These are phyloP conservation scores for Sarcophaga caerulescens DNA, from an alignment of 2,888 invertebrate species.

Conservation along the genomic window DNA sequence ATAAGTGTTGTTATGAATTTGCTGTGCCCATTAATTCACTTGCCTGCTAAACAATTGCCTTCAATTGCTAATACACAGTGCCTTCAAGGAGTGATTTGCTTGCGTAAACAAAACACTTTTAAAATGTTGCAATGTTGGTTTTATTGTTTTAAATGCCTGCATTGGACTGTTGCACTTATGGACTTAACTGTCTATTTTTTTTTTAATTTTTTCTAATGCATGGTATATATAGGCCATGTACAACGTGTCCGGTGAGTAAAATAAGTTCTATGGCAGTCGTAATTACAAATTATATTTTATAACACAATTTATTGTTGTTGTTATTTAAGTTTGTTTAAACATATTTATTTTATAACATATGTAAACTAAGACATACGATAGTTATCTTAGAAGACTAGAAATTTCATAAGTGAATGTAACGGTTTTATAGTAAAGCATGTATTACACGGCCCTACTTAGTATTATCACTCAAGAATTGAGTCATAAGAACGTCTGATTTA, in stretches of 20 bases:
- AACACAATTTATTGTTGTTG: no score
- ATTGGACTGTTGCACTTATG: constrained; percentile 45
- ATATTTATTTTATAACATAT: no score
- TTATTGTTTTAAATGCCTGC: not conserved
- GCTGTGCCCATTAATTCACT: constrained; percentile 31
- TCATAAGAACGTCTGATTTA: no score
- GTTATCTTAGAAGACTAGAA: no score
- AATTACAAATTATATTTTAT: constrained; percentile 8
- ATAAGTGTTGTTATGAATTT: constrained; percentile 12
- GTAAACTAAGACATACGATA: no score
- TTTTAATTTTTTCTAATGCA: not conserved
- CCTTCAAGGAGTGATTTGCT: not conserved
- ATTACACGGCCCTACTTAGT: no score
- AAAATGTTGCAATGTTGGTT: not conserved
- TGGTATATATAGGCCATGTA: not conserved
- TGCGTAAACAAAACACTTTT: not conserved
- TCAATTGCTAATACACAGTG: not conserved
- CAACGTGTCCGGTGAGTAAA: not conserved
- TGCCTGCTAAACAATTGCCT: constrained; percentile 29
- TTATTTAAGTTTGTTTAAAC: no score
- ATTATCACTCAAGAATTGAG: no score
- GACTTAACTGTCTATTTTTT: constrained; percentile 46
- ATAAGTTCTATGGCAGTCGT: not conserved
- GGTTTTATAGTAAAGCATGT: no score
- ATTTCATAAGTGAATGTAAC: no score